A percentile compares a stretch with the other conserved stretches of the same genome.
These are phyloP conservation scores for Neoitamus cyanurus DNA, from an alignment of 2,888 invertebrate genomes.

Conservation along the genomic window DNA sequence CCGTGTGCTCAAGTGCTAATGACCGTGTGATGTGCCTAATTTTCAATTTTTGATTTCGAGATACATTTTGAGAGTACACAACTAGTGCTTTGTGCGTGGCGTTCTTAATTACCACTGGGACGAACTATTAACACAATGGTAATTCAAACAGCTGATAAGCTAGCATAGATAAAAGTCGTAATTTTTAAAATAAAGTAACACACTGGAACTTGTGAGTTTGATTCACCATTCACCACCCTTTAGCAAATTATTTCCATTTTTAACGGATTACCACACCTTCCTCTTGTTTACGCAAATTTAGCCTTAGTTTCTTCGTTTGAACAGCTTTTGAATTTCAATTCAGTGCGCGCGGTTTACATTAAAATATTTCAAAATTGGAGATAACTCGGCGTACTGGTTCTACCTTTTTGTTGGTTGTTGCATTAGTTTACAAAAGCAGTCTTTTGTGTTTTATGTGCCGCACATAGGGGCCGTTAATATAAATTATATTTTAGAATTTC, in stretches of 20 bases:
- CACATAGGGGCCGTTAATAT: not conserved
- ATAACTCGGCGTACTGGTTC: not conserved
- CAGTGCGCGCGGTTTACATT: not conserved
- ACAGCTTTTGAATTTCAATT: not conserved
- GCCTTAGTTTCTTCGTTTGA: not conserved
- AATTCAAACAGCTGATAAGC: not conserved
- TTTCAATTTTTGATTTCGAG: not conserved
- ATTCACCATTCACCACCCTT: not conserved
- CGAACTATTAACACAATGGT: conserved; percentile 14
- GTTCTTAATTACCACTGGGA: not conserved
- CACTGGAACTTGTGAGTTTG: not conserved
- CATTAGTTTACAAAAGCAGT: not conserved
- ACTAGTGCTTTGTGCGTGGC: not conserved
- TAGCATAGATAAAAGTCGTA: not conserved
- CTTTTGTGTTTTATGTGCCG: not conserved
- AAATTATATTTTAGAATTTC: not conserved
- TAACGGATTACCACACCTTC: not conserved
- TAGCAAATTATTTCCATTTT: not conserved
- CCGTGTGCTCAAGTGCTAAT: not conserved
- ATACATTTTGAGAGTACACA: not conserved
- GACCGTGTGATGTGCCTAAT: conserved; percentile 19
- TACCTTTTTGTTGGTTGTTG: not conserved
- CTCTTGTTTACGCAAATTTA: not conserved
- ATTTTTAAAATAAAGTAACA: not conserved
- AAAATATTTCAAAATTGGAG: not conserved